Percentiles rank a stretch among this genome's conserved stretches.
phyloP scores from a whole-genome alignment of 2,888 invertebrate genomes.

The Cryptus viduatorius region DNA sequence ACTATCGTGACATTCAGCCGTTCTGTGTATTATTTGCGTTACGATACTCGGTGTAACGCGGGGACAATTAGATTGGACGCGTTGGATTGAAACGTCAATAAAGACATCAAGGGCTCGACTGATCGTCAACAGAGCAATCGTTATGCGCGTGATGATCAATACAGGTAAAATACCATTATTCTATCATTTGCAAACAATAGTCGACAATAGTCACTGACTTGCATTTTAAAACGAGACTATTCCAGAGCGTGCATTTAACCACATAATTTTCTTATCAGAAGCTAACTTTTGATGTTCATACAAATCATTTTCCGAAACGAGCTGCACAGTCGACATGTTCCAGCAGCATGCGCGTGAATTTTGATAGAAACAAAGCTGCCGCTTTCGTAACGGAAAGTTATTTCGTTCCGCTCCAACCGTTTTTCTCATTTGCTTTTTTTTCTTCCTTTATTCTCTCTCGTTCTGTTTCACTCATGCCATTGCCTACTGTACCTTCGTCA shows the following conservation, averaged over 20 bases:
- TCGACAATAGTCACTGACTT: too few species aligned
- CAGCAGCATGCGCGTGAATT: too few species aligned
- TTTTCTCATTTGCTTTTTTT: not conserved
- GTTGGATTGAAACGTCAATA: slow-evolving; percentile 11
- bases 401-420: slow-evolving; percentile 8
- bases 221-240: too few species aligned
- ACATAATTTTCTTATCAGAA: too few species aligned
- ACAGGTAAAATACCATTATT: too few species aligned
- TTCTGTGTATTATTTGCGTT: slow-evolving; percentile 40
- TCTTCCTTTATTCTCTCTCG: too few species aligned
- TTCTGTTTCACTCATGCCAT: not conserved
- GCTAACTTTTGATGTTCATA: too few species aligned
- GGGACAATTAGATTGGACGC: not conserved
- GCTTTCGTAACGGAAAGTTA: slow-evolving; percentile 19
- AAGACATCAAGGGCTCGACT: not conserved
- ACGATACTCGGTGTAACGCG: not conserved
- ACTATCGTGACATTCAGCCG: slow-evolving; percentile 37
- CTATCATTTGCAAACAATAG: too few species aligned
- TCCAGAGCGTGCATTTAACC: too few species aligned
- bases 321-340: too few species aligned
- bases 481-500: not conserved
- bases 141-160: not conserved
- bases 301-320: too few species aligned
- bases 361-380: not conserved
- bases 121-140: not conserved